These are phyloP conservation scores for Ormyrus labotus DNA, from an alignment of 2,888 invertebrate species.

Conservation along the genomic window DNA sequence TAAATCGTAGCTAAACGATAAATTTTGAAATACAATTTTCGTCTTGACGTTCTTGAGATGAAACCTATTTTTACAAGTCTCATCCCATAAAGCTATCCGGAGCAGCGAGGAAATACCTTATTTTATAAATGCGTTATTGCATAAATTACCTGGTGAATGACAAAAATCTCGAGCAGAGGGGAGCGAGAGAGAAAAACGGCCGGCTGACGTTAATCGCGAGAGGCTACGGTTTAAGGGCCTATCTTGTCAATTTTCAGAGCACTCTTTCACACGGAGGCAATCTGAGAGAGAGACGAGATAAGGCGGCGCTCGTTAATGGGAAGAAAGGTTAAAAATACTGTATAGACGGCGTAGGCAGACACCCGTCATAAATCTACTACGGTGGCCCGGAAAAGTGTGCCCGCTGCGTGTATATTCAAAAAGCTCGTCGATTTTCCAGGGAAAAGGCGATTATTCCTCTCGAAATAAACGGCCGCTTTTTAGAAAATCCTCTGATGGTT, in stretches of 20 bases:
- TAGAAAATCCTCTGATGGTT: conserved; percentile 17
- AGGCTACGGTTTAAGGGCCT: not conserved
- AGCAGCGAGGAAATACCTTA: conserved; percentile 13
- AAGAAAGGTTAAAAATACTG: conserved; percentile 73
- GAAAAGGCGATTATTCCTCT: conserved; percentile 60
- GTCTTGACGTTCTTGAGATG: not conserved
- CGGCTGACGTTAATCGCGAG: not conserved
- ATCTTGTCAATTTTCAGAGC: conserved; percentile 53
- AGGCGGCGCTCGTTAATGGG: conserved; percentile 72
- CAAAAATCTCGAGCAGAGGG: conserved; percentile 11
- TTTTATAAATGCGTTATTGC: conserved; percentile 29
- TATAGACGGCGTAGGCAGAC: conserved; percentile 60
- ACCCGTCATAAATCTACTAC: conserved; percentile 72
- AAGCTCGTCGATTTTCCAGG: conserved; percentile 54
- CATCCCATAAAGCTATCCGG: conserved; percentile 18
- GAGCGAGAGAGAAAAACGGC: not conserved
- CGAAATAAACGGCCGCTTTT: conserved; percentile 45
- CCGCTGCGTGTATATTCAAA: conserved; percentile 43
- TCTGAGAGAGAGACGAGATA: conserved; percentile 29
- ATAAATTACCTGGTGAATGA: conserved; percentile 45
- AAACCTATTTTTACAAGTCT: conserved; percentile 28
- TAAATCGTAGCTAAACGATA: conserved; percentile 23
- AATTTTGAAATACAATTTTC: conserved; percentile 30
- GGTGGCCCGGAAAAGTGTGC: conserved; percentile 44
- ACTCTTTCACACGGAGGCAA: conserved; percentile 21